These are phyloP conservation scores for Excalfactoria chinensis DNA, from an alignment of 2,113 vertebrate species.

Conservation along the genomic window DNA sequence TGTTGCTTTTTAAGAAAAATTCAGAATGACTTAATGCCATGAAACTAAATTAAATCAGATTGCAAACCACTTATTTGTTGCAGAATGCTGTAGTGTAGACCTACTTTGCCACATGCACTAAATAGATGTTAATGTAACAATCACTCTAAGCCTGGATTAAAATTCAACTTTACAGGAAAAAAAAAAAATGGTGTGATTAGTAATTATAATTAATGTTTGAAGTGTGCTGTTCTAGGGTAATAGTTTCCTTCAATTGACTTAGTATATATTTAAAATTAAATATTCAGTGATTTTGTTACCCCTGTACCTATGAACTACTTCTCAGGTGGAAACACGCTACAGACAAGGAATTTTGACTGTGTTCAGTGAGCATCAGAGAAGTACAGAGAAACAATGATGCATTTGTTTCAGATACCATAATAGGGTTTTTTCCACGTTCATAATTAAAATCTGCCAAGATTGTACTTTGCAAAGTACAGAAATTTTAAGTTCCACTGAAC, in stretches of 20 bases:
- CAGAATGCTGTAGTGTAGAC: constrained; percentile 58
- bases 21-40: constrained; percentile 56
- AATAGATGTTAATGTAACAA: constrained; percentile 57
- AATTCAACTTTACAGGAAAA: constrained; percentile 62
- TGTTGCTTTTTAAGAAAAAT: constrained; percentile 56
- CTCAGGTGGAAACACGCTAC: constrained; percentile 42
- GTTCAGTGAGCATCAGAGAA: constrained; percentile 38
- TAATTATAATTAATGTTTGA: constrained; percentile 78
- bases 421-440: constrained; percentile 64
- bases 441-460: constrained; percentile 62
- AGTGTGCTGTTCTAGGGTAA: constrained; percentile 67
- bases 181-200: constrained; percentile 67
- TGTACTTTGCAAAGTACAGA: constrained; percentile 38
- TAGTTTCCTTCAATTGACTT: constrained; percentile 67
- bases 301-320: constrained; percentile 19
- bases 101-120: constrained; percentile 33
- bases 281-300: constrained; percentile 49
- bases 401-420: constrained; percentile 67
- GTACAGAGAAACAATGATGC: constrained; percentile 68
- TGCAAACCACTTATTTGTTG: constrained; percentile 73
- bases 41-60: constrained; percentile 72
- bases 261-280: constrained; percentile 70
- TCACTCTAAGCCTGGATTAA: constrained; percentile 62
- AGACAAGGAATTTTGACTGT: constrained; percentile 56
- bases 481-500: constrained; percentile 2